phyloP scores from a whole-genome alignment of 2,888 invertebrate genomes.

The Sesia apiformis region DNA sequence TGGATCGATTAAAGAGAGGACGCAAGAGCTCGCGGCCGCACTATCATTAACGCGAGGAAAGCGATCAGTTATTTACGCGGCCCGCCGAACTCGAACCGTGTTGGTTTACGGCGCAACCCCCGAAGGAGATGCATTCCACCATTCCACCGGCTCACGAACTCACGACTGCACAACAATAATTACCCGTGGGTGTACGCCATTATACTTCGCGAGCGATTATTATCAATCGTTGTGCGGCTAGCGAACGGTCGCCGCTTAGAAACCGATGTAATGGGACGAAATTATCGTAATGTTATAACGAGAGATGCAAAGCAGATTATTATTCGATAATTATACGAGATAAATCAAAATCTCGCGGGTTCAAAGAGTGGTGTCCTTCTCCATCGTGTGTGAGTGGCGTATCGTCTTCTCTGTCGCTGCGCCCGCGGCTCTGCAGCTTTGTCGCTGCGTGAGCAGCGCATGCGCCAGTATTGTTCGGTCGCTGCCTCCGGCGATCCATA shows the following conservation, averaged over 20 bases:
- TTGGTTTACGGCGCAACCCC: conserved; percentile 72
- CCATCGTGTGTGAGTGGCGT: conserved; percentile 18
- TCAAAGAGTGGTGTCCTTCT: conserved; percentile 33
- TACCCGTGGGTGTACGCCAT: conserved; percentile 75
- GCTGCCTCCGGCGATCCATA: conserved; percentile 59
- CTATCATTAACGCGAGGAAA: conserved; percentile 69
- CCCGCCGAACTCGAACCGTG: conserved; percentile 40
- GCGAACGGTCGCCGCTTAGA: conserved; percentile 70
- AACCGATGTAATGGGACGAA: conserved; percentile 65
- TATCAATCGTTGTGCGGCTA: conserved; percentile 68
- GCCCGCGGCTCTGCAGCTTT: conserved; percentile 37
- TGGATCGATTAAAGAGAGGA: conserved; percentile 57
- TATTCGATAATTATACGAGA: conserved; percentile 69
- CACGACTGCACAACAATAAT: conserved; percentile 74
- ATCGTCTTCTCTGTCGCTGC: conserved; percentile 30
- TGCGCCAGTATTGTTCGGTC: conserved; percentile 45
- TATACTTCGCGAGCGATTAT: conserved; percentile 74
- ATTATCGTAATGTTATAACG: conserved; percentile 72
- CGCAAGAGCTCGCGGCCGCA: conserved; percentile 49
- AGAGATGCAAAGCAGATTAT: conserved; percentile 73
- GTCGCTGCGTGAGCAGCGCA: conserved; percentile 44
- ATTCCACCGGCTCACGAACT: conserved; percentile 70
- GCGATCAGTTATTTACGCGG: conserved; percentile 71
- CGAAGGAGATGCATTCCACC: conserved; percentile 74
- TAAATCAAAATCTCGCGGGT: conserved; percentile 65